Base-by-base conservation (phyloP, 2,113 vertebrate genomes). In the Ciconia stormi region DNA sequence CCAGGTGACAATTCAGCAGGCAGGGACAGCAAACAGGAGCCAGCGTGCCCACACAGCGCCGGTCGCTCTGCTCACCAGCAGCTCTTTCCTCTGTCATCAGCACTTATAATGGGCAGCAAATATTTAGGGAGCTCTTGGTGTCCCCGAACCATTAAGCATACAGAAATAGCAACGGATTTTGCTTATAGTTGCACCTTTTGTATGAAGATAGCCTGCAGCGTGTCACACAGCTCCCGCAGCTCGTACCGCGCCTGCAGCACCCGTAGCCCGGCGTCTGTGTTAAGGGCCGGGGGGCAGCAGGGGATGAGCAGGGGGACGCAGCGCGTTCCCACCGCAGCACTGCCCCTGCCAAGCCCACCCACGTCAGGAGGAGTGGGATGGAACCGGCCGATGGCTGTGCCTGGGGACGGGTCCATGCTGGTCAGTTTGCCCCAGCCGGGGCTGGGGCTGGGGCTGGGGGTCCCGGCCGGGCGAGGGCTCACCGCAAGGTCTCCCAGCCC, bases 331-430 rank as follows among this genome's bases (percentile, higher is more conserved):
- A 47, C 44, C 3, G 7, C 22, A 27, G 55, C 74, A n/a, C 11
- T 1, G 2, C 25, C 26, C 29, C 66, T 36, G 74, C 52, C 71
- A 73, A 81, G 65, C 42, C 56, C 21, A 25, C 15, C 40, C 4
- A 4, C 2, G 6, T 25, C 2, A 1, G 23, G 17, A 74, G 52
- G 66, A 79, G 27, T 0, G 0, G 56, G 66, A 81, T 46, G 81
- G 32, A 26, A 55, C 71, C 14, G 15, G 21, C 55, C 0, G 0
- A 20, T 25, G 83, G 82, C 61, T 5, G 2, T 27, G 32, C 26
- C 62, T 46, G 25, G 23, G 72, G 36, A 69, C 1, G 7, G 32
- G 58, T 67, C 46, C 12, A 7, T 58, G 50, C 36, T 13, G 20
- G 10, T 12, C 36, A 52, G 9, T 55, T 32, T 65, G 21, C 21